Evolutionary conservation across 2,797 vertebrate genomes (phyloP).

Genomic region (Mormyrops boulengeri): DNA sequence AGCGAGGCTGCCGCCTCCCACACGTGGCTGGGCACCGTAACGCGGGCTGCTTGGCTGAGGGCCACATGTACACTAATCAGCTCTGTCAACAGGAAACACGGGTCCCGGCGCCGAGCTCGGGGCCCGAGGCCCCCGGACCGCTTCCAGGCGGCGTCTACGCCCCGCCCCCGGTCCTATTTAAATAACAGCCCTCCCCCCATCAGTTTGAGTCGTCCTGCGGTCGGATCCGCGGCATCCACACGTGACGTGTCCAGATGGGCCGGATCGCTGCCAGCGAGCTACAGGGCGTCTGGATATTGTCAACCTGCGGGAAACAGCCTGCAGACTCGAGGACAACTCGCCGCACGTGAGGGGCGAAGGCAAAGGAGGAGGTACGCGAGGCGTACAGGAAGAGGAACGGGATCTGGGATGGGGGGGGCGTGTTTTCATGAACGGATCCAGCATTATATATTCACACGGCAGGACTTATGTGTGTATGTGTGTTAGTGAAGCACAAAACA

Average conservation of each 20-base stretch:
- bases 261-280: neutral
- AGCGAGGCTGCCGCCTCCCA: constrained; percentile 46
- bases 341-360: neutral
- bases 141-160: neutral
- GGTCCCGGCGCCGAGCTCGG: constrained; percentile 26
- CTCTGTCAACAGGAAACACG: constrained; percentile 57
- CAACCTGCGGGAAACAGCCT: neutral
- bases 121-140: neutral
- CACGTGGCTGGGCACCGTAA: constrained; percentile 71
- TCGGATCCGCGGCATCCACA: neutral
- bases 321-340: neutral
- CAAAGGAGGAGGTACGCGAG: neutral
- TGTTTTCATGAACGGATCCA: neutral
- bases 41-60: constrained; percentile 40
- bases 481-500: neutral
- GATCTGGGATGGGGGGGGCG: neutral
- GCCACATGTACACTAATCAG: constrained; percentile 3
- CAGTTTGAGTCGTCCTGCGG: neutral
- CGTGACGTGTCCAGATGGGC: constrained; percentile 3
- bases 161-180: neutral
- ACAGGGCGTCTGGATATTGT: neutral
- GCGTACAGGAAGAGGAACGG: neutral
- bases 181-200: neutral
- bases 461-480: neutral
- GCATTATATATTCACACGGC: neutral